These are phyloP conservation scores for Benthosema pterotum DNA, from an alignment of 2,797 vertebrate genomes.

Conservation along the genomic window DNA sequence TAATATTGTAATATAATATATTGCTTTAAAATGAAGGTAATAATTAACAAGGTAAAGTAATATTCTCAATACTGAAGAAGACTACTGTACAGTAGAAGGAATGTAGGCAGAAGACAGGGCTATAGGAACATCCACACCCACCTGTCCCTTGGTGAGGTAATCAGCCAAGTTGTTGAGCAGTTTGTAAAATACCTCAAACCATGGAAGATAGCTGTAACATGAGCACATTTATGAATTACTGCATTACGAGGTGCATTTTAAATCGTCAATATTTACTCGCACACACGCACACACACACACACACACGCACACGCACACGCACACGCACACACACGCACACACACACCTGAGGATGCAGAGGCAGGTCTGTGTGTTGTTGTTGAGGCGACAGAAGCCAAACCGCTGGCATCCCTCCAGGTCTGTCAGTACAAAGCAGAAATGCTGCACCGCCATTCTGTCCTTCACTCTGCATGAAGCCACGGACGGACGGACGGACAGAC, in stretches of 20 bases:
- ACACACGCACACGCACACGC: slow-evolving; percentile 4
- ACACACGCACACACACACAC: background rate
- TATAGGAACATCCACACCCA: slow-evolving; percentile 48
- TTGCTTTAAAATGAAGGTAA: too few species aligned
- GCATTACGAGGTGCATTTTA: too few species aligned
- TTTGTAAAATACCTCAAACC: slow-evolving; percentile 95
- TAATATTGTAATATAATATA: too few species aligned
- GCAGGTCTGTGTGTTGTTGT: slow-evolving; percentile 81
- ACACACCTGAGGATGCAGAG: slow-evolving; percentile 89
- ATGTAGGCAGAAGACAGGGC: background rate
- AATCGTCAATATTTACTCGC: background rate
- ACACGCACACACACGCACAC: slow-evolving; percentile 1
- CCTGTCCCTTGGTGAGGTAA: slow-evolving; percentile 85
- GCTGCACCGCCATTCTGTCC: slow-evolving; percentile 81
- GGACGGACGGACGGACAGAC: background rate
- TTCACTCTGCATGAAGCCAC: slow-evolving; percentile 57
- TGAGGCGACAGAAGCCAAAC: slow-evolving; percentile 90
- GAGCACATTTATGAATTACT: slow-evolving; percentile 1
- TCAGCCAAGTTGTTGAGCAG: slow-evolving; percentile 89
- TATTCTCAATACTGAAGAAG: background rate
- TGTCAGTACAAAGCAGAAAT: slow-evolving; percentile 90
- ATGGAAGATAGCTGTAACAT: slow-evolving; percentile 86
- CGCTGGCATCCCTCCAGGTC: slow-evolving; percentile 88
- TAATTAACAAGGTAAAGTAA: background rate
- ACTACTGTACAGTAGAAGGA: too few species aligned